Percentiles rank a stretch among this genome's conserved stretches.
Conservation (phyloP, 2,113 vertebrate species). For the Chlorodrepanis virens region DNA sequence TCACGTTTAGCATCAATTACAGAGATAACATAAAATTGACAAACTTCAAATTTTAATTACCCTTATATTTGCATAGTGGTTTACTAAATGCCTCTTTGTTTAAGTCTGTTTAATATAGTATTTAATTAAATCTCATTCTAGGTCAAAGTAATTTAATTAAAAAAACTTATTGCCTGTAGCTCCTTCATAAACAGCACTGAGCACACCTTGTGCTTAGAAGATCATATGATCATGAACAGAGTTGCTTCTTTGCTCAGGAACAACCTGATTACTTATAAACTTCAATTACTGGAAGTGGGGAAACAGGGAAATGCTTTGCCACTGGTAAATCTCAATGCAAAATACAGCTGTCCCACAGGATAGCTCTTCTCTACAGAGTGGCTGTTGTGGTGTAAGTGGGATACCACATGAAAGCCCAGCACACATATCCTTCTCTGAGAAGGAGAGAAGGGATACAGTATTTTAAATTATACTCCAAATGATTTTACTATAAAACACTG, state of each 20-base stretch:
- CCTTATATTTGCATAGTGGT: conserved; percentile 47
- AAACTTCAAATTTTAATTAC: conserved; percentile 63
- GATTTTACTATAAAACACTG: background rate
- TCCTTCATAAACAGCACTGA: background rate
- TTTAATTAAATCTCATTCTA: conserved; percentile 54
- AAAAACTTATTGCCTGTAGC: conserved; percentile 8
- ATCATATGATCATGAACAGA: background rate
- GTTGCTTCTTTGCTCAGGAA: background rate
- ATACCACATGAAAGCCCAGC: background rate
- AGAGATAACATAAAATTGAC: conserved; percentile 1
- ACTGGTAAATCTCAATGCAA: background rate
- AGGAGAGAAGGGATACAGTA: background rate
- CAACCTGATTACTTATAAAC: background rate
- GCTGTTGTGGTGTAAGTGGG: background rate
- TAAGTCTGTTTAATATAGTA: conserved; percentile 6
- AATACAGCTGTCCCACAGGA: background rate
- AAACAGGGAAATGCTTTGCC: background rate
- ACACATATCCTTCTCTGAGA: background rate
- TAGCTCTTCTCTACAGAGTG: background rate
- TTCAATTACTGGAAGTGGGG: background rate
- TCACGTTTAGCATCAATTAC: conserved; percentile 54
- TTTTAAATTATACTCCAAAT: background rate
- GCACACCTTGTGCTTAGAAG: background rate
- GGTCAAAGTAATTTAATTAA: conserved; percentile 30
- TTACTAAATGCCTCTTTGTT: conserved; percentile 62